Evolutionary conservation across 2,797 vertebrate species (phyloP), one percentile per base, ranked within the genome.

Genomic region (Paramormyrops hopkinsi): DNA sequence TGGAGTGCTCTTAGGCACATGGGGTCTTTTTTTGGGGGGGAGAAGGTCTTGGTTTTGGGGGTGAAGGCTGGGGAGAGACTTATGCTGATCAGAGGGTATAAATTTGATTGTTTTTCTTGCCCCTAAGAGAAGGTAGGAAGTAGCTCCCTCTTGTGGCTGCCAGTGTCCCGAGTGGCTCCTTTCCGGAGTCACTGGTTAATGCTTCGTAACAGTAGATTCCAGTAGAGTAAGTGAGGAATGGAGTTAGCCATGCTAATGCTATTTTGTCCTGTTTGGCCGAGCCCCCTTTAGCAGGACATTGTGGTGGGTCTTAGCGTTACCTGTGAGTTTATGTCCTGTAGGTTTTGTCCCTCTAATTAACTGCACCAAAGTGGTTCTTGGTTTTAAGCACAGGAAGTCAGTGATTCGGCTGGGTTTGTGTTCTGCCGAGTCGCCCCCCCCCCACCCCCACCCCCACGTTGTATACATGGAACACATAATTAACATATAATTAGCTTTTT

Each of bases 1-100:
- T 91, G 93, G 94, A 95, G 93, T 92, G 93, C 93, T 91, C 89
- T 91, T 93, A 93, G 91, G 87, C 89, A 83, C 90, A 22, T 89
- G 83, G 84, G 76, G 76, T 82, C 37, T 46, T 76, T 76, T 86
- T 76, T 73, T 89, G 4, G 12, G 25, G 91, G 91, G 88, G 7
- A 90, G 88, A 17, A 48, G 29, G 62, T 48, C 19, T 88, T 69
- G 56, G 87, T 69, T 69, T 48, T 88, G 51, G 53, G 84, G 22
- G 5, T 54, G 29, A 53, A 54, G 50, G 84, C 44, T 50, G 25
- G 53, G 22, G 88, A 89, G 82, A 83, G 29, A 54, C 53, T 87
- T 62, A 37, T 62, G 46, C 4, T 87, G 46, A 76, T 69, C 73
- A 54, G 59, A 85, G 48, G 85, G 33, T 53, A 87, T 56, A 54